phyloP scores from a whole-genome alignment of 2,113 vertebrate genomes.

The Prolemur simus region DNA sequence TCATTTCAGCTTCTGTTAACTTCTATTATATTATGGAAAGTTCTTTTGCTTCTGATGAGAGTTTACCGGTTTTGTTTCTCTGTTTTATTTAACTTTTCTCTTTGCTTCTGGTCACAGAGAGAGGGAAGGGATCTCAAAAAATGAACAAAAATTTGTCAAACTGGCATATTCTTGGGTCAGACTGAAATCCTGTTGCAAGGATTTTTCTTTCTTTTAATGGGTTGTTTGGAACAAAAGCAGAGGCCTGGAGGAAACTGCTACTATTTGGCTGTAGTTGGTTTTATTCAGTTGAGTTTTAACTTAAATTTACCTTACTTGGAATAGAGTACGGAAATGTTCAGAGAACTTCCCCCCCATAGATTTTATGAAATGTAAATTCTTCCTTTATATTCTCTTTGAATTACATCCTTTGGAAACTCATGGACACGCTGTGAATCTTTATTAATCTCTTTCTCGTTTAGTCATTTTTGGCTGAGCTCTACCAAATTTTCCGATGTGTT shows the following conservation, averaged over 20 bases:
- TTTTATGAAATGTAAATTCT: constrained; percentile 42
- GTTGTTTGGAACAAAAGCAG: constrained; percentile 24
- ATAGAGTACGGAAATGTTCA: constrained; percentile 17
- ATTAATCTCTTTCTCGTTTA: constrained; percentile 29
- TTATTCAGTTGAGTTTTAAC: background rate
- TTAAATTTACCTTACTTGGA: constrained; percentile 28
- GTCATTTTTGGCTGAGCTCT: constrained; percentile 49
- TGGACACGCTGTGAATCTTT: background rate
- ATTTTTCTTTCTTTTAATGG: constrained; percentile 25
- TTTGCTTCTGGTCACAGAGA: background rate
- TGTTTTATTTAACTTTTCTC: background rate
- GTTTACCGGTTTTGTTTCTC: background rate
- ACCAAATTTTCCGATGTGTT: background rate
- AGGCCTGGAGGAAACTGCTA: background rate
- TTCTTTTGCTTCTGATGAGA: constrained; percentile 20
- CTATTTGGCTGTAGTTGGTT: background rate
- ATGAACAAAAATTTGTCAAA: background rate
- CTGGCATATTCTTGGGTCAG: background rate
- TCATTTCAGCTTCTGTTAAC: background rate
- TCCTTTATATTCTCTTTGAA: constrained; percentile 31
- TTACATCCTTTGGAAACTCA: constrained; percentile 41
- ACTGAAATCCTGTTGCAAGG: background rate
- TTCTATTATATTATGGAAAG: background rate
- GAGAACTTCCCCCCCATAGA: background rate
- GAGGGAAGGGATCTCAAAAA: constrained; percentile 6